A percentile compares a stretch with the other conserved stretches of the same genome.
phyloP scores from a whole-genome alignment of 1,140 invertebrate genomes.

The Battus philenor region DNA sequence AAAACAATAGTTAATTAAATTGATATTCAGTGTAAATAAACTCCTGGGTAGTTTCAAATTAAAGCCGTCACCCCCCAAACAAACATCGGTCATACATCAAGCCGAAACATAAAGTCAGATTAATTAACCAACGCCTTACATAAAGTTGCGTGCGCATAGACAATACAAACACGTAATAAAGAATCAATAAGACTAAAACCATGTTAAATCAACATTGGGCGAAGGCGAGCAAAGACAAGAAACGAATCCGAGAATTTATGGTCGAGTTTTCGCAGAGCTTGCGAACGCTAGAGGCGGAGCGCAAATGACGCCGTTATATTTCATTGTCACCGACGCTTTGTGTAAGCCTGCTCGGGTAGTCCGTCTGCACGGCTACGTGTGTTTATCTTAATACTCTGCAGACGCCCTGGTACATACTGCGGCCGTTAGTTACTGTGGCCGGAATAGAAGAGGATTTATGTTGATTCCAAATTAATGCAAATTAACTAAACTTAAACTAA shows the following conservation, averaged over 20 bases:
- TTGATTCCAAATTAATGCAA: no score
- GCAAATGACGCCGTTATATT: conserved; percentile 50
- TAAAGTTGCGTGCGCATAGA: conserved; percentile 66
- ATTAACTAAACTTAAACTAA: no score
- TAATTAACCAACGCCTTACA: conserved; percentile 51
- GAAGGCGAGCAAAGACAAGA: conserved; percentile 65
- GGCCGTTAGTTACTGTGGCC: no score
- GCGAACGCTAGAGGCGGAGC: conserved; percentile 42
- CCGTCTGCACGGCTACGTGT: conserved; percentile 14
- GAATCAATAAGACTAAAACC: conserved; percentile 75
- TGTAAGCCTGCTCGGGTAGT: conserved; percentile 34
- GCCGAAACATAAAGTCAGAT: conserved; percentile 42
- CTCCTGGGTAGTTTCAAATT: no score
- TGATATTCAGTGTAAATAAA: no score
- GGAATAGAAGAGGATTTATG: no score
- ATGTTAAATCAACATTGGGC: conserved; percentile 74
- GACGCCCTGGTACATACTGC: not conserved
- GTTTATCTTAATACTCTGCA: conserved; percentile 20
- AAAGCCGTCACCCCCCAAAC: not conserved
- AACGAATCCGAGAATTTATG: conserved; percentile 72
- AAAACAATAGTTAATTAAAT: no score
- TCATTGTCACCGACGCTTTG: conserved; percentile 52
- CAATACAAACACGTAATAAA: conserved; percentile 65
- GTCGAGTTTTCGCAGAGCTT: conserved; percentile 45
- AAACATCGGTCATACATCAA: conserved; percentile 39